Evolutionary conservation across 1,140 invertebrate genomes (phyloP).

Genomic region (Manduca sexta): DNA sequence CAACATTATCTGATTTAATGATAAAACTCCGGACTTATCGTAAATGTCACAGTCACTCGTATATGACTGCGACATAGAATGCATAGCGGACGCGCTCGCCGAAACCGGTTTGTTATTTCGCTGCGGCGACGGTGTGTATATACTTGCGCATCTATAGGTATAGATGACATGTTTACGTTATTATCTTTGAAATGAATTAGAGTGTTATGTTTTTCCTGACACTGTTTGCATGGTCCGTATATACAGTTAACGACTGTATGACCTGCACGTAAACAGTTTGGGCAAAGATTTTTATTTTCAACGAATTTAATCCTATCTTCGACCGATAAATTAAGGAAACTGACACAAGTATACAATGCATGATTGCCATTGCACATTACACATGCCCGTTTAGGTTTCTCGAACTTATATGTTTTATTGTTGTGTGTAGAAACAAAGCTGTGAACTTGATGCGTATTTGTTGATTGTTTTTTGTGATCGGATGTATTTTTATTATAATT

Average conservation of each 20-base stretch:
- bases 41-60: no score
- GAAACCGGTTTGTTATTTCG: no score
- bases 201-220: conserved; percentile 19
- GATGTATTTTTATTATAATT: no score
- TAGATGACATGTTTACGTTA: no score
- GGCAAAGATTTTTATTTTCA: conserved; percentile 9
- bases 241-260: conserved; percentile 12
- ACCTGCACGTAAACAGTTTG: conserved; percentile 16
- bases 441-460: conserved; percentile 4
- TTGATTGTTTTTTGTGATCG: no score
- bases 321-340: conserved; percentile 14
- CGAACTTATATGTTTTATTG: background rate
- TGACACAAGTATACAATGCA: conserved; percentile 16
- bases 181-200: no score
- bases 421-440: conserved; percentile 15
- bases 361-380: conserved; percentile 16
- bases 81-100: no score
- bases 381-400: background rate
- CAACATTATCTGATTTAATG: no score
- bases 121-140: background rate
- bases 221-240: conserved; percentile 15
- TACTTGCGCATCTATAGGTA: background rate
- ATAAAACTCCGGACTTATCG: no score
- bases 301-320: conserved; percentile 4
- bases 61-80: no score